Evolutionary conservation across 2,888 invertebrate genomes (phyloP).

Genomic region (Papilio protenor): DNA sequence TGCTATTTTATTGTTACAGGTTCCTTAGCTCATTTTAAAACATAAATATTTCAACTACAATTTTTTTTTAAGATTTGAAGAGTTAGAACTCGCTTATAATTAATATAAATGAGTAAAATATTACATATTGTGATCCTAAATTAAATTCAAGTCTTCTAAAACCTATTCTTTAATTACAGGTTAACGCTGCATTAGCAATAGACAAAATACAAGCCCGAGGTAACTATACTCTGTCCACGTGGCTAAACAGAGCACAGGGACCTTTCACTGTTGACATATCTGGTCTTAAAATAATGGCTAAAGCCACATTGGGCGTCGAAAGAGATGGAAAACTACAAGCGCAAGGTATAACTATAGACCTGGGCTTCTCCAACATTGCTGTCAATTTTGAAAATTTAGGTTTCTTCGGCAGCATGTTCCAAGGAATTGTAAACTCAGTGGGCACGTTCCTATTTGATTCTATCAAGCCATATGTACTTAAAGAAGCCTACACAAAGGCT

Average conservation of each 20-base stretch:
- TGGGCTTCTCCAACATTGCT: slow-evolving; percentile 89
- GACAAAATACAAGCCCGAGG: slow-evolving; percentile 89
- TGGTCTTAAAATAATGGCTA: slow-evolving; percentile 87
- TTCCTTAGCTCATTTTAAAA: neutral
- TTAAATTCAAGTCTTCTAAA: slow-evolving; percentile 6
- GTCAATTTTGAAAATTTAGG: slow-evolving; percentile 94
- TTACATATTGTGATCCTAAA: neutral
- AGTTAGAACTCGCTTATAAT: neutral
- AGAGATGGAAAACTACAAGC: slow-evolving; percentile 90
- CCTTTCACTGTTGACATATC: slow-evolving; percentile 91
- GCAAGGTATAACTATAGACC: slow-evolving; percentile 91
- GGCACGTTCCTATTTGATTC: slow-evolving; percentile 93
- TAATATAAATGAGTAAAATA: neutral
- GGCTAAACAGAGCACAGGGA: slow-evolving; percentile 88
- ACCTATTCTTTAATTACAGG: slow-evolving; percentile 73
- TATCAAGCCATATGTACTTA: slow-evolving; percentile 92
- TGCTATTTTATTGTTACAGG: neutral
- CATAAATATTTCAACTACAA: neutral
- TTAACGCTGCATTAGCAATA: slow-evolving; percentile 88
- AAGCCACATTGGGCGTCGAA: slow-evolving; percentile 89
- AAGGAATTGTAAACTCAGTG: slow-evolving; percentile 91
- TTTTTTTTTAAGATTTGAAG: neutral
- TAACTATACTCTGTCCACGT: slow-evolving; percentile 89
- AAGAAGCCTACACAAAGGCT: slow-evolving; percentile 90
- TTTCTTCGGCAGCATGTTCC: slow-evolving; percentile 87